These are phyloP conservation scores for Myodes glareolus DNA, from an alignment of 2,113 vertebrate species.

Conservation along the genomic window DNA sequence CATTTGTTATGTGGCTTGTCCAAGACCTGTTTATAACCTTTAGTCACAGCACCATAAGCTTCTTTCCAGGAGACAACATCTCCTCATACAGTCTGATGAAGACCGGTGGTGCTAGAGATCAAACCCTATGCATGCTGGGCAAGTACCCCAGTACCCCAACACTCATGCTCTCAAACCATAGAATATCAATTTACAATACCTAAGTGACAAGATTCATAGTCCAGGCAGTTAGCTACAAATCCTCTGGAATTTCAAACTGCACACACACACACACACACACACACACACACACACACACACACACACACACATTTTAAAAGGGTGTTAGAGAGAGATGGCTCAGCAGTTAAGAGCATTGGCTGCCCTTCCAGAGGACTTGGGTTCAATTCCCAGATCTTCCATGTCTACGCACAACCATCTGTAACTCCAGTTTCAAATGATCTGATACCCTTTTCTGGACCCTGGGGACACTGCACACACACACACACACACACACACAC, in stretches of 20 bases:
- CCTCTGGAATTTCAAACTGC: constrained; percentile 1
- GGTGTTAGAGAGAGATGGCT: not conserved
- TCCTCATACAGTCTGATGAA: not conserved
- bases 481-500: not conserved
- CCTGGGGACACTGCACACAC: not conserved
- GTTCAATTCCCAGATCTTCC: not conserved
- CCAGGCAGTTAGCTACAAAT: not conserved
- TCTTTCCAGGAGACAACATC: not conserved
- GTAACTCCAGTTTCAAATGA: not conserved
- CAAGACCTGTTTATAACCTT: not conserved
- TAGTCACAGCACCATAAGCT: not conserved
- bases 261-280: not conserved
- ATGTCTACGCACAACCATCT: not conserved
- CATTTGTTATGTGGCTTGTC: not conserved
- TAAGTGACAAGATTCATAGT: not conserved
- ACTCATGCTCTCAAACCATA: too few species aligned
- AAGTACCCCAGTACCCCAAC: not conserved
- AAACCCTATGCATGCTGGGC: not conserved
- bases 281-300: not conserved
- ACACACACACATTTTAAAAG: not conserved
- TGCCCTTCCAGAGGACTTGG: not conserved
- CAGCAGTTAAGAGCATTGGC: not conserved
- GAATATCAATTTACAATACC: not conserved
- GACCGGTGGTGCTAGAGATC: not conserved
- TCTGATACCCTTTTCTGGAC: not conserved